A percentile compares a stretch with the other conserved stretches of the same genome.
phyloP scores from a whole-genome alignment of 2,797 vertebrate species.

The Gila robusta region DNA sequence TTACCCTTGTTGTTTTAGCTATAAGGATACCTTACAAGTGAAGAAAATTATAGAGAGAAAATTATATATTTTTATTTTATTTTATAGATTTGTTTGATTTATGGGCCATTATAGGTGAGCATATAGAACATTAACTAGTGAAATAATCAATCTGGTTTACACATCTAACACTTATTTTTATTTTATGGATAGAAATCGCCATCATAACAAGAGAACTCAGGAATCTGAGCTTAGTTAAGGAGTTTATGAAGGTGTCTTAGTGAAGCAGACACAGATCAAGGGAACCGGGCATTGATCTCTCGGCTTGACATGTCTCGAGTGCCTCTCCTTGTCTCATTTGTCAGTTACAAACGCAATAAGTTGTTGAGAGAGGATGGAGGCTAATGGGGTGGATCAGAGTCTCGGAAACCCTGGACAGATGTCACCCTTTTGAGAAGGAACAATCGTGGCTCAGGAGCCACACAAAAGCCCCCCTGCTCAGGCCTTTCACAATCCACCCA shows the following conservation, averaged over 20 bases:
- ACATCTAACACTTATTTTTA: neutral
- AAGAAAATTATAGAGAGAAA: neutral
- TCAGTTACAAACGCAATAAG: constrained; percentile 64
- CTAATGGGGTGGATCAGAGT: constrained; percentile 73
- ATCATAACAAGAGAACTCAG: neutral
- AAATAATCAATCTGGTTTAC: neutral
- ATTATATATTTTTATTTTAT: neutral
- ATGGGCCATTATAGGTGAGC: neutral
- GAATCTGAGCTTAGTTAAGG: neutral
- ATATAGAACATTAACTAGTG: neutral
- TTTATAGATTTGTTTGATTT: neutral
- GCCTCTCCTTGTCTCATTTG: constrained; percentile 62
- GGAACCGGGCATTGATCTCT: constrained; percentile 53
- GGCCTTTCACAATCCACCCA: constrained; percentile 64
- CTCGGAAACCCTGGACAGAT: constrained; percentile 78
- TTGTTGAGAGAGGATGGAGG: constrained; percentile 60
- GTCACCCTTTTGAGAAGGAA: constrained; percentile 74
- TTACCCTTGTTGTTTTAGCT: neutral
- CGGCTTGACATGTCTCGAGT: constrained; percentile 60
- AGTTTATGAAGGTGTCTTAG: constrained; percentile 48
- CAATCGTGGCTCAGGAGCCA: constrained; percentile 74
- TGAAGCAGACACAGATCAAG: constrained; percentile 56
- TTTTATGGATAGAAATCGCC: neutral
- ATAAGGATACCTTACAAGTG: neutral
- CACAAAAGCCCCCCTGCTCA: constrained; percentile 75